These are phyloP conservation scores for Brachynemurus nebulosus DNA, from an alignment of 2,888 invertebrate genomes.

Conservation along the genomic window DNA sequence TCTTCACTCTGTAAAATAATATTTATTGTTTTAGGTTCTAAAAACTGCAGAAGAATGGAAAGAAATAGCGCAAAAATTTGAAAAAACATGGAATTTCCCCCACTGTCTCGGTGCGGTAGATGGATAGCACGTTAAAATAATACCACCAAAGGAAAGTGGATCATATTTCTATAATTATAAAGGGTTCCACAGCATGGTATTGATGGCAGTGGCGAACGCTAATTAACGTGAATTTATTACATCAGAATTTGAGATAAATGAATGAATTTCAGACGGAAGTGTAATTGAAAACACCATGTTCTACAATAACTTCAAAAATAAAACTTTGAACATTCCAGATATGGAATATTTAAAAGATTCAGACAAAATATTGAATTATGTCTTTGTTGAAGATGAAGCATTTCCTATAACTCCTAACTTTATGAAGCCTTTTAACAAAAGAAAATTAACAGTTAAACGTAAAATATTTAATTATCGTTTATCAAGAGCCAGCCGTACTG, in stretches of 20 bases:
- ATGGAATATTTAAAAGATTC: conserved; percentile 8
- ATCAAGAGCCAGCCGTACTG: conserved; percentile 18
- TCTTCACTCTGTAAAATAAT: no score
- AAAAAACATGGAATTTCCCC: conserved; percentile 6
- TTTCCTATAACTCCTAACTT: conserved; percentile 21
- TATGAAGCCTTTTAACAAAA: conserved; percentile 22
- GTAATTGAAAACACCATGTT: conserved; percentile 15
- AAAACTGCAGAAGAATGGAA: background rate
- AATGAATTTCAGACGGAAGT: conserved; percentile 17
- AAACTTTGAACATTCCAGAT: conserved; percentile 6
- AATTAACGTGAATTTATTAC: conserved; percentile 16
- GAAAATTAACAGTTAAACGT: conserved; percentile 16
- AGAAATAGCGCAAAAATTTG: background rate
- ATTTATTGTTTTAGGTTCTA: background rate
- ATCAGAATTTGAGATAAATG: conserved; percentile 15
- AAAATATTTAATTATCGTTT: conserved; percentile 19
- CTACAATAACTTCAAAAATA: conserved; percentile 10
- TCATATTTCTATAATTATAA: conserved; percentile 23
- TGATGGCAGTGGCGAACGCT: conserved; percentile 16
- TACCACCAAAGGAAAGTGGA: conserved; percentile 18
- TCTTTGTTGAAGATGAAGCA: conserved; percentile 23
- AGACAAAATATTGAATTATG: conserved; percentile 15
- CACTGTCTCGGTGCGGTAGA: background rate
- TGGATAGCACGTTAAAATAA: no score
- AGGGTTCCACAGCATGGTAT: conserved; percentile 14